Percentiles rank a stretch among this genome's conserved stretches.
These are phyloP conservation scores for Electrophaes corylata DNA, from an alignment of 2,888 invertebrate species.

Conservation along the genomic window DNA sequence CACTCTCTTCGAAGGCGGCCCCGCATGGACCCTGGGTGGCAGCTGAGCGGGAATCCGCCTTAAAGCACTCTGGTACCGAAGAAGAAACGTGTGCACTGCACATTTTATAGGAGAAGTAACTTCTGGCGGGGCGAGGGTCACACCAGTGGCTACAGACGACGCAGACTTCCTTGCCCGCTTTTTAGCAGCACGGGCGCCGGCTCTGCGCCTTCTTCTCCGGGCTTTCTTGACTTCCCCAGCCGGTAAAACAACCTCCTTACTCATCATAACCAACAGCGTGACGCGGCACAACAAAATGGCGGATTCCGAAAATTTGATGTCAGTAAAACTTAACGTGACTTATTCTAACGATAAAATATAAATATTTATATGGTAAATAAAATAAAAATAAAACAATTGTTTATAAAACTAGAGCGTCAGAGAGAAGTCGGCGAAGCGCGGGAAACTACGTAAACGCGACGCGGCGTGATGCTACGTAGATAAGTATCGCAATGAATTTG, in stretches of 20 bases:
- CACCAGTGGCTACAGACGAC: constrained; percentile 34
- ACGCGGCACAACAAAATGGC: constrained; percentile 48
- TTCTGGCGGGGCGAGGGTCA: constrained; percentile 39
- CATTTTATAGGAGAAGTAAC: constrained; percentile 63
- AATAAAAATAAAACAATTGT: constrained; percentile 41
- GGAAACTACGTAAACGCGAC: constrained; percentile 28
- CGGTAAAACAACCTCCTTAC: constrained; percentile 53
- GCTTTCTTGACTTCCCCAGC: constrained; percentile 58
- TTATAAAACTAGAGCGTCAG: constrained; percentile 45
- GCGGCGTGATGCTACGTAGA: constrained; percentile 41
- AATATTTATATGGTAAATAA: constrained; percentile 19
- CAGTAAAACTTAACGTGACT: constrained; percentile 47
- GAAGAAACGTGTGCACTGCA: constrained; percentile 71
- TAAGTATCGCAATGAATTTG: constrained; percentile 38
- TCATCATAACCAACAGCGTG: constrained; percentile 53
- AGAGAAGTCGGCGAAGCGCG: constrained; percentile 48
- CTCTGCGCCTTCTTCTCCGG: constrained; percentile 59
- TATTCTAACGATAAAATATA: constrained; percentile 41
- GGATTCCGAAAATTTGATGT: constrained; percentile 29
- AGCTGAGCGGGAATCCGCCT: constrained; percentile 69
- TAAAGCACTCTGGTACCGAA: constrained; percentile 72
- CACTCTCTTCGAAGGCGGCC: constrained; percentile 73
- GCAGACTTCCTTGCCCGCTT: constrained; percentile 59
- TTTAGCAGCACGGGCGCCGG: constrained; percentile 58
- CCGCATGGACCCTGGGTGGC: constrained; percentile 71